A percentile compares a stretch with the other conserved stretches of the same genome.
phyloP scores from a whole-genome alignment of 2,888 invertebrate species.

The Serrognathus titanus region DNA sequence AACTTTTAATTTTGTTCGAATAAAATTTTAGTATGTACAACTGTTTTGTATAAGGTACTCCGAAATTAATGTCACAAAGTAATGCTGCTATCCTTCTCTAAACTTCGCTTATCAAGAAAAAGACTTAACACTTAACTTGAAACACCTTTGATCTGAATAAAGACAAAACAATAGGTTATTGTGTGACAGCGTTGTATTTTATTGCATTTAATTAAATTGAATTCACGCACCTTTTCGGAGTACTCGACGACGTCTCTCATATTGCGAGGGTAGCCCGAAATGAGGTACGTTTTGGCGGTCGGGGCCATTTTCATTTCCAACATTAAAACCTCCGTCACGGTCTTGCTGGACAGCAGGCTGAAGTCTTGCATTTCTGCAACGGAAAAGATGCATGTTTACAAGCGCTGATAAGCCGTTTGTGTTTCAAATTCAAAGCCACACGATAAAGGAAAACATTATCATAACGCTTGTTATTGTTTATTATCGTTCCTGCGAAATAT shows the following conservation, averaged over 20 bases:
- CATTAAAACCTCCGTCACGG: conserved; percentile 86
- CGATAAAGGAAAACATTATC: not conserved
- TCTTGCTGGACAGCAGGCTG: conserved; percentile 78
- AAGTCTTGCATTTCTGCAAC: conserved; percentile 81
- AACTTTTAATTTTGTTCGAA: too few species aligned
- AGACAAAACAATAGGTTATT: too few species aligned
- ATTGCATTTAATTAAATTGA: too few species aligned
- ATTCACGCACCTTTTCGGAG: conserved; percentile 72
- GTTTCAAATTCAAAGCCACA: not conserved
- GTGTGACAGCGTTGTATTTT: not conserved
- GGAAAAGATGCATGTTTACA: conserved; percentile 15
- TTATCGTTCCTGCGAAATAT: too few species aligned
- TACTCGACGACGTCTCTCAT: conserved; percentile 92
- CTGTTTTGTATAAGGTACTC: too few species aligned
- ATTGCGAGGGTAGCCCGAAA: conserved; percentile 86
- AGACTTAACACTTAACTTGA: too few species aligned
- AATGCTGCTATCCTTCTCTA: too few species aligned
- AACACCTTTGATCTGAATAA: not conserved
- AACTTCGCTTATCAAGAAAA: too few species aligned
- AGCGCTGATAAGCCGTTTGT: conserved; percentile 3
- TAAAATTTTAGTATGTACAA: too few species aligned
- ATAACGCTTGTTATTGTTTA: too few species aligned
- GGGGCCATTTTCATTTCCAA: conserved; percentile 92
- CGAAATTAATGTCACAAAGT: too few species aligned
- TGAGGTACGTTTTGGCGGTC: conserved; percentile 80